Conservation (phyloP, 2,888 invertebrate species). For the Ellobium chinense region DNA sequence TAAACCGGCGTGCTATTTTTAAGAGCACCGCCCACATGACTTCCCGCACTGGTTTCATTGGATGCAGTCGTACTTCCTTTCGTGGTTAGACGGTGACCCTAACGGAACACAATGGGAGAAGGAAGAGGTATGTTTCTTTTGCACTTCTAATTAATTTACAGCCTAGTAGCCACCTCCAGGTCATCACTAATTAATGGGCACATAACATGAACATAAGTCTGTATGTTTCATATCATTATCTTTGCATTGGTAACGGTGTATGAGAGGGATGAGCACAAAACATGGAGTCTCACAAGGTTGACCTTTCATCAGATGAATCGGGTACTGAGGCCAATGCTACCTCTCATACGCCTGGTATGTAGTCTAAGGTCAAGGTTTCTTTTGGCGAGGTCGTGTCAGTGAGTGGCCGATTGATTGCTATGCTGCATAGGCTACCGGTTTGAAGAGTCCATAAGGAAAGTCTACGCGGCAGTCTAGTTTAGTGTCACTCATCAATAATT, state of each 20-base stretch:
- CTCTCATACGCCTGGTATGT: background rate
- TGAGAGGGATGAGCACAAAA: background rate
- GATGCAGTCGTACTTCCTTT: slow-evolving; percentile 32
- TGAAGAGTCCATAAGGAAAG: no score
- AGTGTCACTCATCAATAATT: no score
- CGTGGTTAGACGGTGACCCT: slow-evolving; percentile 29
- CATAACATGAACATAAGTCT: background rate
- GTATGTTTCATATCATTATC: no score
- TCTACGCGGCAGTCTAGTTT: no score
- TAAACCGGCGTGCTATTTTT: slow-evolving; percentile 2
- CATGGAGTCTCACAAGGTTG: background rate
- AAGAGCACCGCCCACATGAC: slow-evolving; percentile 34
- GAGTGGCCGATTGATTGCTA: background rate
- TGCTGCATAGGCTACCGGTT: background rate
- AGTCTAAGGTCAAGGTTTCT: background rate
- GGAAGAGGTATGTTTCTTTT: slow-evolving; percentile 34
- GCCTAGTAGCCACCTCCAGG: no score
- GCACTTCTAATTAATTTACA: background rate
- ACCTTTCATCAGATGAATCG: background rate
- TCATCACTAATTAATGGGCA: background rate
- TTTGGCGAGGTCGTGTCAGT: slow-evolving; percentile 6
- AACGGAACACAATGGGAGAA: slow-evolving; percentile 39
- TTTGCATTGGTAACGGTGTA: no score
- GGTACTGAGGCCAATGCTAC: no score
- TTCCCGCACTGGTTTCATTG: slow-evolving; percentile 4